Evolutionary conservation across 2,888 invertebrate genomes (phyloP).

Genomic region (Dasypolia templi): DNA sequence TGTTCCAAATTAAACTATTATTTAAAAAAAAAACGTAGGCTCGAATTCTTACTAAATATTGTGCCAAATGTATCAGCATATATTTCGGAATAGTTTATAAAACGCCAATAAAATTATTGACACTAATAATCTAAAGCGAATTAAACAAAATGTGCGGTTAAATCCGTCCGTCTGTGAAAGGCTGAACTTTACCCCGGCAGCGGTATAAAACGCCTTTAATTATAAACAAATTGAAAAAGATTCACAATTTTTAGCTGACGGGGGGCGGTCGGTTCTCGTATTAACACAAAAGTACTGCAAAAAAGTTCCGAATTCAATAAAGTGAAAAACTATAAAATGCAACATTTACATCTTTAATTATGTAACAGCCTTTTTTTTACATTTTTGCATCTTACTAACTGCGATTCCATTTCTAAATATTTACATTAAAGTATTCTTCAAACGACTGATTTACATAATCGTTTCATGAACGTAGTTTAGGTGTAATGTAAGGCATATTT

Average conservation of each 20-base stretch:
- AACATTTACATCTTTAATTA: conserved; percentile 26
- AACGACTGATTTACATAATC: conserved; percentile 86
- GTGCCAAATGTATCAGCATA: conserved; percentile 39
- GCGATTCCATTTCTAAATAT: conserved; percentile 61
- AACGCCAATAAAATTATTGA: conserved; percentile 40
- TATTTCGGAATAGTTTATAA: conserved; percentile 25
- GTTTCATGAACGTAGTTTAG: conserved; percentile 79
- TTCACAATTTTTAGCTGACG: conserved; percentile 49
- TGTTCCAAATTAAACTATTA: background rate
- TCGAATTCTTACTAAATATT: conserved; percentile 9
- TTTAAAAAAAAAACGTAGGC: background rate
- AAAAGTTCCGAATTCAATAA: conserved; percentile 19
- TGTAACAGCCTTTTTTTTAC: conserved; percentile 27
- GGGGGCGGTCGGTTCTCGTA: conserved; percentile 33
- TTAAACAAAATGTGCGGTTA: conserved; percentile 72
- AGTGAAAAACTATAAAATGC: conserved; percentile 19
- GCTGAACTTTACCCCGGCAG: conserved; percentile 70
- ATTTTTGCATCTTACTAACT: conserved; percentile 38
- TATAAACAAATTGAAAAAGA: conserved; percentile 64
- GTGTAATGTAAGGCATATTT: conserved; percentile 76
- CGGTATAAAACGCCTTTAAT: conserved; percentile 68
- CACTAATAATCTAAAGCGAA: conserved; percentile 64
- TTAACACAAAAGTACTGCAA: conserved; percentile 22
- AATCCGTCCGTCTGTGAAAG: conserved; percentile 80
- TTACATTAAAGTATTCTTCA: conserved; percentile 80